A percentile compares a stretch with the other conserved stretches of the same genome.
phyloP scores from a whole-genome alignment of 2,888 invertebrate species.

The Cosmorhoe ocellata region DNA sequence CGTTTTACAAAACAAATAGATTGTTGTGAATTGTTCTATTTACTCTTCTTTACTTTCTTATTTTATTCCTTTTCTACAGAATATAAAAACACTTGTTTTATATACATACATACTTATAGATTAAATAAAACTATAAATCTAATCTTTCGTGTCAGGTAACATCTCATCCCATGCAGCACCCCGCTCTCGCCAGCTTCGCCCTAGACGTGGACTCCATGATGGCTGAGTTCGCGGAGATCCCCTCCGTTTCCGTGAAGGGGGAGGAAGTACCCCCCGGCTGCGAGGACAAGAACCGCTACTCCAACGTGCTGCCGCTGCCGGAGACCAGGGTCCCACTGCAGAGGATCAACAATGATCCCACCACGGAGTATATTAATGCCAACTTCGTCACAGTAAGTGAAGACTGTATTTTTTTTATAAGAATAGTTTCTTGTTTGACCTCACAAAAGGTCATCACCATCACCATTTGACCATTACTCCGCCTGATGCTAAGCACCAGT shows the following conservation, averaged over 20 bases:
- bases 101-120: too few relatives aligned
- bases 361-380: conserved; percentile 96
- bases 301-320: conserved; percentile 96
- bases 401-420: not conserved
- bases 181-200: conserved; percentile 88
- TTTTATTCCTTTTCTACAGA: too few relatives aligned
- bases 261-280: conserved; percentile 94
- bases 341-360: conserved; percentile 87
- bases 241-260: conserved; percentile 88
- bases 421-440: too few relatives aligned
- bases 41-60: too few relatives aligned
- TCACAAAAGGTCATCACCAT: too few relatives aligned
- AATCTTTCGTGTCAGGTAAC: conserved; percentile 70
- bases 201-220: conserved; percentile 87
- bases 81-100: too few relatives aligned
- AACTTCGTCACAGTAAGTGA: conserved; percentile 92
- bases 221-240: conserved; percentile 92
- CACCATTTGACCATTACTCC: too few relatives aligned
- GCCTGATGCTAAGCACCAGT: too few relatives aligned
- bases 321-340: conserved; percentile 93
- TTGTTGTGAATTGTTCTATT: too few relatives aligned
- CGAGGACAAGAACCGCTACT: conserved; percentile 94
- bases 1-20: too few relatives aligned
- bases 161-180: conserved; percentile 89
- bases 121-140: not conserved